Conservation (phyloP, 2,797 vertebrate species). For the Paramormyrops hopkinsi region DNA sequence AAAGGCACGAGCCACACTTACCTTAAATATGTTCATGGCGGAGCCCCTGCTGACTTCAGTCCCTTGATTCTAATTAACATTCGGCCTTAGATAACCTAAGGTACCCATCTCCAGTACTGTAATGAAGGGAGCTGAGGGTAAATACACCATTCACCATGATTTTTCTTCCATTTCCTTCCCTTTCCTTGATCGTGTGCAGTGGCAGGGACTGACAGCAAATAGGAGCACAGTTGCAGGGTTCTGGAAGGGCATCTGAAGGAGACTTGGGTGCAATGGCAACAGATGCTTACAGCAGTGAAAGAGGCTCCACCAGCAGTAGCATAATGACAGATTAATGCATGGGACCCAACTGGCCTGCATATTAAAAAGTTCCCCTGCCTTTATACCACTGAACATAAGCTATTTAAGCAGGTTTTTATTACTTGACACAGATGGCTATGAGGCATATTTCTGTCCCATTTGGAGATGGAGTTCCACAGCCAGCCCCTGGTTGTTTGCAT, state of each 20-base stretch:
- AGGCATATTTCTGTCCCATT: not conserved
- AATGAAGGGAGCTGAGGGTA: not conserved
- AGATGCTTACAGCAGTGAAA: not conserved
- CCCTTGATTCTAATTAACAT: not conserved
- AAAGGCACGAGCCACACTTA: not conserved
- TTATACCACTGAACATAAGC: not conserved
- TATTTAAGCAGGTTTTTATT: not conserved
- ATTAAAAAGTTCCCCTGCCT: not conserved
- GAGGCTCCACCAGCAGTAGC: not conserved
- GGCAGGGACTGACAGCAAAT: not conserved
- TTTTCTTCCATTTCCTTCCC: not conserved
- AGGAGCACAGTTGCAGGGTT: not conserved
- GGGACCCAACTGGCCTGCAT: not conserved
- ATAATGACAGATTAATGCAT: not conserved
- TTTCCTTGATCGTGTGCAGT: not conserved
- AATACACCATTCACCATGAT: not conserved
- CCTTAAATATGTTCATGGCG: not conserved
- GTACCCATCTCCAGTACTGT: not conserved
- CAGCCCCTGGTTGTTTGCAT: not conserved
- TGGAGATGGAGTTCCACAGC: not conserved
- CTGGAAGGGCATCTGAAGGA: not conserved
- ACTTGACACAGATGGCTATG: slow-evolving; percentile 1
- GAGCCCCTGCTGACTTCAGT: not conserved
- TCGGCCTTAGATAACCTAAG: not conserved
- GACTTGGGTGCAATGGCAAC: not conserved